Base-by-base conservation (phyloP, 2,888 invertebrate genomes). In the Dione vanillae region DNA sequence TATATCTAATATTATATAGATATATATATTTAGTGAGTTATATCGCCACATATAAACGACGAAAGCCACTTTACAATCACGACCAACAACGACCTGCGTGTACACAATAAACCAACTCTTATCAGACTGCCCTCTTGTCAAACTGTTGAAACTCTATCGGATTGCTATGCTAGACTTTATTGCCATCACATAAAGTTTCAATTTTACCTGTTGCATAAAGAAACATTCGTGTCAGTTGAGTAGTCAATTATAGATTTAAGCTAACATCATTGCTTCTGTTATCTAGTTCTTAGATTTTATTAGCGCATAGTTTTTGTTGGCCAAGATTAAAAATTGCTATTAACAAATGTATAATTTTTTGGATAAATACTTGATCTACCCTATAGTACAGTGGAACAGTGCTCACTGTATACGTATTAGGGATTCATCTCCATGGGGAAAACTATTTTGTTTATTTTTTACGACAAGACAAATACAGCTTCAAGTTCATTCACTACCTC, bases 61-160 rank as follows among this genome's bases (percentile, higher is more conserved):
- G 47, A 68, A 59, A 40, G 19, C 52, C 65, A 61, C 71, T 68
- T 68, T 65, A 65, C 68, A 71, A 71, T 58, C 65, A 49, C 64
- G 41, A 68, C 59, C 59, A 43, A 61, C 59, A 16, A 52, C 35
- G 67, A 47, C 72, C 67, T 72, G 69, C 72, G 58, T 67, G 69
- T 45, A 45, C 54, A 52, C 72, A 69, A 72, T 69, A 67, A n/a
- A 72, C 64, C 71, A 35, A 64, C 49, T 67, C 71, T 69, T 72
- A 72, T 70, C 72, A 56, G 49, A 72, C 69, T 64, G 66, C 37
- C 58, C 67, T 27, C 64, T 67, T 70, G 45, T 43, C 72, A 69
- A 72, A 69, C 67, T 62, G 58, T 64, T 12, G 56, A 62, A 43
- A 19, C n/a, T 2, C 9, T 41, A 41, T 5, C 27, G 27, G 37